A percentile compares a stretch with the other conserved stretches of the same genome.
Evolutionary conservation across 2,888 invertebrate genomes (phyloP).

Genomic region (Troilus luridus): DNA sequence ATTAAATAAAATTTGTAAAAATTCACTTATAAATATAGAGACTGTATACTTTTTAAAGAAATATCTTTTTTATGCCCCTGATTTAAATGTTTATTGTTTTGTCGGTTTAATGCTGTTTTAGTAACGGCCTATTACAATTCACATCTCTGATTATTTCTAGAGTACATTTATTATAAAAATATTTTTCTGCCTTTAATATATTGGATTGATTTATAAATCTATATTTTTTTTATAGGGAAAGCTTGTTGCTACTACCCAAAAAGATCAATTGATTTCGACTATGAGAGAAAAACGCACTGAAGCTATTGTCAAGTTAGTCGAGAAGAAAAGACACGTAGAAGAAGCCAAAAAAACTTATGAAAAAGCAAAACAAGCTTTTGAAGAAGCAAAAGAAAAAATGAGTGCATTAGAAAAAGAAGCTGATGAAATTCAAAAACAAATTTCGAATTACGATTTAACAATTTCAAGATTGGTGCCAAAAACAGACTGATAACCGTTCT

Average conservation of each 20-base stretch:
- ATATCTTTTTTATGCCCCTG: too few species aligned
- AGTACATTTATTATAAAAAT: too few species aligned
- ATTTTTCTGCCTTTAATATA: too few species aligned
- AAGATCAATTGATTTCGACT: background rate
- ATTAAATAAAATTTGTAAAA: too few species aligned
- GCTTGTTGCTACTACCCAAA: constrained; percentile 13
- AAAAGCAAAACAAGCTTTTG: constrained; percentile 66
- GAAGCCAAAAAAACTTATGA: constrained; percentile 53
- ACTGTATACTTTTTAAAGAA: too few species aligned
- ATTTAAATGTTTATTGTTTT: too few species aligned
- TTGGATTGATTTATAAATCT: background rate
- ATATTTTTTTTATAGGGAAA: constrained; percentile 54
- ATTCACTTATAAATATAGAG: too few species aligned
- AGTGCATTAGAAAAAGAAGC: constrained; percentile 69
- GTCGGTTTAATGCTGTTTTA: too few species aligned
- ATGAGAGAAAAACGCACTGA: constrained; percentile 1
- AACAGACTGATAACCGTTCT: background rate
- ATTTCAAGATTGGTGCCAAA: background rate
- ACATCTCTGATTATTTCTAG: too few species aligned
- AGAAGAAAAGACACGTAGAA: constrained; percentile 11
- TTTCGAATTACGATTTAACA: constrained; percentile 1
- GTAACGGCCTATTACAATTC: too few species aligned
- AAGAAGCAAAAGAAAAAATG: constrained; percentile 68
- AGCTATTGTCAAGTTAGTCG: background rate
- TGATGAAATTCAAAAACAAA: background rate